phyloP scores from a whole-genome alignment of 2,888 invertebrate genomes.

The Microctonus aethiopoides region DNA sequence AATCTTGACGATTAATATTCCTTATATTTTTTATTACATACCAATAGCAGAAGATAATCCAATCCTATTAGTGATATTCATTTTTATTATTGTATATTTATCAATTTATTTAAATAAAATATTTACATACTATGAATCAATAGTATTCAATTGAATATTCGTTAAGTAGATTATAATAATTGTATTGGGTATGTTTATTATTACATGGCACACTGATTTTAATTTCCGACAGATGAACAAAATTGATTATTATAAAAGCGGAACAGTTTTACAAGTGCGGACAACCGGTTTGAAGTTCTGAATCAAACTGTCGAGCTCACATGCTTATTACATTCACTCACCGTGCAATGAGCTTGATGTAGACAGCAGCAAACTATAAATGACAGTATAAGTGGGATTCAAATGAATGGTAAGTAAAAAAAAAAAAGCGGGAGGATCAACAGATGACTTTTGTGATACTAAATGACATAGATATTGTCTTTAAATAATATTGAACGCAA shows the following conservation, averaged over 20 bases:
- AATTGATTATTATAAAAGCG: neutral
- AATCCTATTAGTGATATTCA: neutral
- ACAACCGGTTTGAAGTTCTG: conserved; percentile 49
- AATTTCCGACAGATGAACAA: neutral
- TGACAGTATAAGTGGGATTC: neutral
- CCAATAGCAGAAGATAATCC: neutral
- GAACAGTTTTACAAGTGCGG: conserved; percentile 28
- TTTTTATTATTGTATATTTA: neutral
- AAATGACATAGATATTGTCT: neutral
- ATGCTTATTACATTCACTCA: conserved; percentile 35
- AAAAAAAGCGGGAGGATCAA: neutral
- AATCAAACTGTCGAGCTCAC: conserved; percentile 53
- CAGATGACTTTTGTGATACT: neutral
- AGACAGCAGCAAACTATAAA: neutral
- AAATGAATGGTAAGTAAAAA: neutral
- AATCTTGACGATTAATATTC: neutral
- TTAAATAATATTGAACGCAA: no score
- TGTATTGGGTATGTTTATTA: neutral
- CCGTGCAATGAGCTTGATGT: neutral
- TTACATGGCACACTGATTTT: neutral
- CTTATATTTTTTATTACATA: neutral
- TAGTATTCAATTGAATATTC: neutral
- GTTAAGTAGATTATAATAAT: no score
- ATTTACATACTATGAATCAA: neutral
- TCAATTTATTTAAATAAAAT: neutral